Conservation (phyloP, 1,140 invertebrate genomes). For the Nasonia vitripennis region DNA sequence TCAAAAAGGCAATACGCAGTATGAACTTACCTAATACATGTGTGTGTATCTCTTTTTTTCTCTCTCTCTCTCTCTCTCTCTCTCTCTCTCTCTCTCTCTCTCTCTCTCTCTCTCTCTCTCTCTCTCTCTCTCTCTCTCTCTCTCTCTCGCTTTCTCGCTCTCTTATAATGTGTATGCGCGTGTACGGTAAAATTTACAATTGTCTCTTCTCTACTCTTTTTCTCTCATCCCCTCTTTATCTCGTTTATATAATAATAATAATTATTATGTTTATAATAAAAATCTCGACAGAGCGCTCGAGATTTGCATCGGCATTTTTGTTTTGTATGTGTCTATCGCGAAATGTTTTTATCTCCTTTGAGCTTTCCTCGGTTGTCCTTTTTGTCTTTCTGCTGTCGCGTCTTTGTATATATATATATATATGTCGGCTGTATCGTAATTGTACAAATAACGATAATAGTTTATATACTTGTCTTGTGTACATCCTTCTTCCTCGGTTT, state of each 20-base stretch:
- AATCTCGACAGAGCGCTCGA: constrained; percentile 50
- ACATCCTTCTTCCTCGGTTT: constrained; percentile 7
- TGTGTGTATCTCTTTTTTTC: constrained; percentile 61
- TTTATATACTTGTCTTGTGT: neutral
- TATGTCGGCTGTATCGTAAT: constrained; percentile 5
- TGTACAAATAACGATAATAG: constrained; percentile 25
- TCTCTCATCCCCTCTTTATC: neutral
- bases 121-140: constrained; percentile 19
- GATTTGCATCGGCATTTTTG: constrained; percentile 37
- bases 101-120: neutral
- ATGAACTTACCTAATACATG: constrained; percentile 74
- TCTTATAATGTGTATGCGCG: constrained; percentile 63
- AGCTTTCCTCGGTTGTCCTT: constrained; percentile 41
- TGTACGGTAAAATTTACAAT: constrained; percentile 67
- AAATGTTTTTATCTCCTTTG: constrained; percentile 55
- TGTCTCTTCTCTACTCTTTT: constrained; percentile 51
- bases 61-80: neutral
- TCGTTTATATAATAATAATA: constrained; percentile 34
- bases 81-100: constrained; percentile 24
- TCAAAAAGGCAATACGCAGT: constrained; percentile 76
- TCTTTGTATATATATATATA: constrained; percentile 24
- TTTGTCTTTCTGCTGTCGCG: constrained; percentile 51
- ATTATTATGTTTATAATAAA: constrained; percentile 36
- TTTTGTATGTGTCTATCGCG: constrained; percentile 17
- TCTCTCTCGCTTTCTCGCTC: constrained; percentile 9